phyloP scores from a whole-genome alignment of 2,113 vertebrate genomes.

The Saguinus imperator region DNA sequence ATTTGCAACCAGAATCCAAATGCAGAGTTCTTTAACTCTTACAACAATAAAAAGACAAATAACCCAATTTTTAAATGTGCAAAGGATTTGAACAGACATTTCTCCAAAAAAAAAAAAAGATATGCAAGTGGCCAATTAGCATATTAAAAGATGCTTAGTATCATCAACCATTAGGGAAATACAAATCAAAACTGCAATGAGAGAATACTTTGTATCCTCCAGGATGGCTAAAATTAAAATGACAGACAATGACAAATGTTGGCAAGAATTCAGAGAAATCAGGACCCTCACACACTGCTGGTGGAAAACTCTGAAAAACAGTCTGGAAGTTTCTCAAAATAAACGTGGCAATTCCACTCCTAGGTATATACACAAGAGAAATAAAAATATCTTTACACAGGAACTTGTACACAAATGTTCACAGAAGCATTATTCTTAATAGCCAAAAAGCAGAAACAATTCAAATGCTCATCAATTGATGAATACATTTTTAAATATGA shows the following conservation, averaged over 20 bases:
- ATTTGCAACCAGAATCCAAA: background rate
- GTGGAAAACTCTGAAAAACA: background rate
- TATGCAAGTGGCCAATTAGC: background rate
- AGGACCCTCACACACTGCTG: background rate
- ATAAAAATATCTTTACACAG: background rate
- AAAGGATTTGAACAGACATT: background rate
- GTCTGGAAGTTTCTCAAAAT: background rate
- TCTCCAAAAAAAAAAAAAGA: background rate
- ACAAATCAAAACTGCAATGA: background rate
- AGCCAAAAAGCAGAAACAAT: background rate
- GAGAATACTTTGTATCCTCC: background rate
- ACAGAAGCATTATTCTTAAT: background rate
- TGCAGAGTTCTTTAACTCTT: background rate
- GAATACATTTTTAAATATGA: background rate
- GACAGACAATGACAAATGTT: background rate
- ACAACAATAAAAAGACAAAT: background rate
- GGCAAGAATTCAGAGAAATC: background rate
- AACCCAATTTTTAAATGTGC: background rate
- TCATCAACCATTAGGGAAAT: background rate
- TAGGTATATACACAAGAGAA: background rate
- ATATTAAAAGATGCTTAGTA: background rate
- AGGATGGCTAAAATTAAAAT: background rate
- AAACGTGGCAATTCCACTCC: background rate
- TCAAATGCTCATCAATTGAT: background rate
- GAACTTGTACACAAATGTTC: background rate